Evolutionary conservation across 2,797 vertebrate genomes (phyloP).

Genomic region (Syncerus caffer): DNA sequence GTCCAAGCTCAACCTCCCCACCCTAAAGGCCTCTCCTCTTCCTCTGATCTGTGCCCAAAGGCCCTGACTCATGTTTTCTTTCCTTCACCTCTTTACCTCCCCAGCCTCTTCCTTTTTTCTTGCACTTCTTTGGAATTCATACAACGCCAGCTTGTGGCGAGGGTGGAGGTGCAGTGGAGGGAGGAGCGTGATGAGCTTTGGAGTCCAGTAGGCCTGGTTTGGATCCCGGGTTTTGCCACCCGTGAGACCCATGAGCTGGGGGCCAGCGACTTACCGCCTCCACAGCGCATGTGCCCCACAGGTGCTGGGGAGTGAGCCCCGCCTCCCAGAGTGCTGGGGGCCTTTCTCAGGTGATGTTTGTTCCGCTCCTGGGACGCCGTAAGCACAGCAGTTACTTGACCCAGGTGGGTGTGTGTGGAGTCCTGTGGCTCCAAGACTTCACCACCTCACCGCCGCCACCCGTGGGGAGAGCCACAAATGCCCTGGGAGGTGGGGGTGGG

Average conservation of each 20-base stretch:
- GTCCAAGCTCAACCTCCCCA: not conserved
- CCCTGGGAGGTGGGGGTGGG: too few relatives aligned
- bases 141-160: not conserved
- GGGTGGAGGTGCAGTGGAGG: not conserved
- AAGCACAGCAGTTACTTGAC: not conserved
- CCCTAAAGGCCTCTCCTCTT: not conserved
- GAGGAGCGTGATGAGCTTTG: not conserved
- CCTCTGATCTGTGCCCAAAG: not conserved
- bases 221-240: not conserved
- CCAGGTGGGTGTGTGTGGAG: not conserved
- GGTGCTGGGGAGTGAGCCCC: not conserved
- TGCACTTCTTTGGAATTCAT: not conserved
- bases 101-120: not conserved
- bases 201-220: not conserved
- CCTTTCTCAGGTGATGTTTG: not conserved
- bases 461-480: not conserved
- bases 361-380: not conserved
- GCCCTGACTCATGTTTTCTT: not conserved
- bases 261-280: not conserved
- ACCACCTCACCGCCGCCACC: not conserved
- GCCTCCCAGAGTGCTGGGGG: not conserved
- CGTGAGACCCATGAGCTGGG: not conserved
- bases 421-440: not conserved
- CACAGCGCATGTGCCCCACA: accelerated
- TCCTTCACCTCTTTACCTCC: not conserved